Conservation (phyloP, 2,797 vertebrate genomes). For the Merluccius polli region DNA sequence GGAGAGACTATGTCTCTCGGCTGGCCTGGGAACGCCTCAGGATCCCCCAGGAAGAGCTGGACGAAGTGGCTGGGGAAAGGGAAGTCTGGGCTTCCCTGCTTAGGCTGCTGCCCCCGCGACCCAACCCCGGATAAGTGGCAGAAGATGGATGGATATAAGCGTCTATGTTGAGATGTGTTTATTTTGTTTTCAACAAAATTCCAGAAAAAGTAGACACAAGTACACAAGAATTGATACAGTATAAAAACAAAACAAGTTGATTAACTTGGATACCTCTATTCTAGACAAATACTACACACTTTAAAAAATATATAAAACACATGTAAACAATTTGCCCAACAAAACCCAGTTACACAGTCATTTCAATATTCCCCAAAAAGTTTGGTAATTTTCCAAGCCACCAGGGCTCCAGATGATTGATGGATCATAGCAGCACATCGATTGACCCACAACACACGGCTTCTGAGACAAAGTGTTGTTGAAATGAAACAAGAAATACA, state of each 20-base stretch:
- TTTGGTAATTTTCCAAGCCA: constrained; percentile 20
- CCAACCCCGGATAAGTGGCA: too few relatives aligned
- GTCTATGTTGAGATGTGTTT: neutral
- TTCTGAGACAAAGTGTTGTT: too few relatives aligned
- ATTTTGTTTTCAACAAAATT: constrained; percentile 25
- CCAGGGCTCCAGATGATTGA: constrained; percentile 5
- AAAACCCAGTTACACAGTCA: constrained; percentile 14
- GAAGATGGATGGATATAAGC: too few relatives aligned
- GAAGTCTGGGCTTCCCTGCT: too few relatives aligned
- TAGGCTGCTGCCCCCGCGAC: too few relatives aligned
- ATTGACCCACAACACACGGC: constrained; percentile 8
- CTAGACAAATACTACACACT: constrained; percentile 26
- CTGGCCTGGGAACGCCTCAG: too few relatives aligned
- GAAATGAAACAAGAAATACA: neutral
- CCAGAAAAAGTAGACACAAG: constrained; percentile 38
- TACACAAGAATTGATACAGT: constrained; percentile 16
- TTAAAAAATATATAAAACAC: constrained; percentile 48
- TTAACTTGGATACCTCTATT: constrained; percentile 32
- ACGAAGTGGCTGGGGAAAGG: too few relatives aligned
- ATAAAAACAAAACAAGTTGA: constrained; percentile 47
- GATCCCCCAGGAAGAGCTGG: too few relatives aligned
- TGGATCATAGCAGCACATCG: constrained; percentile 17
- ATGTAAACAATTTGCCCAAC: constrained; percentile 51
- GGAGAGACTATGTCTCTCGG: too few relatives aligned
- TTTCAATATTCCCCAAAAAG: neutral